Percentiles rank a stretch among this genome's conserved stretches.
Conservation (phyloP, 1,140 invertebrate species). For the Drosophila ercepeae region DNA sequence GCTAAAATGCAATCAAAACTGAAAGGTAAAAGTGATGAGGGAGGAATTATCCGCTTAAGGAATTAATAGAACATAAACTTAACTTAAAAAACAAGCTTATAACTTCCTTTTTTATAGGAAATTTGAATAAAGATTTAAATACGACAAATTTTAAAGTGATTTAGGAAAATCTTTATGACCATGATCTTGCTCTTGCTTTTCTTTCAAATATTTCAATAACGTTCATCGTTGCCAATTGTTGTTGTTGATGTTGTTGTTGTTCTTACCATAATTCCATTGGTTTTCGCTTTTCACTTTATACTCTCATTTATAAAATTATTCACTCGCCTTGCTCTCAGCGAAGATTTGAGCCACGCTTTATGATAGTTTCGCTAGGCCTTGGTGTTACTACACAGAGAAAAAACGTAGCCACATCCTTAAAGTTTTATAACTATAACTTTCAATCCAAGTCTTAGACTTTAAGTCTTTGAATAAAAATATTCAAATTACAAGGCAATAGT, state of each 20-base stretch:
- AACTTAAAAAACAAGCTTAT: too few species aligned
- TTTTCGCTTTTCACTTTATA: conserved; percentile 70
- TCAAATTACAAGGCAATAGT: too few species aligned
- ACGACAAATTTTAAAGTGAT: too few species aligned
- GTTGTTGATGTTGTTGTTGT: conserved; percentile 7
- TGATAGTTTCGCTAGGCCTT: conserved; percentile 32
- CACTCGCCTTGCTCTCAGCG: conserved; percentile 44
- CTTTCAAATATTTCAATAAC: conserved; percentile 44
- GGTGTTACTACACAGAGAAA: neutral
- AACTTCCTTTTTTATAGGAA: too few species aligned
- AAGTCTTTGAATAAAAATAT: too few species aligned
- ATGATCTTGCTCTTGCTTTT: conserved; percentile 28
- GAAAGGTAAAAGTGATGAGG: neutral
- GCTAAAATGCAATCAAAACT: neutral
- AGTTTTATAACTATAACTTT: too few species aligned
- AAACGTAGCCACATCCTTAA: neutral
- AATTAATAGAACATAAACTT: neutral
- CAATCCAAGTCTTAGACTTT: too few species aligned
- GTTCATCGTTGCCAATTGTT: conserved; percentile 46
- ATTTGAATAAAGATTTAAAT: too few species aligned
- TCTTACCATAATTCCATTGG: conserved; percentile 29
- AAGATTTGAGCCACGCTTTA: conserved; percentile 25
- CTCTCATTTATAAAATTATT: conserved; percentile 48
- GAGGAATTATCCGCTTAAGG: neutral
- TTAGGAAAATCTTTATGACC: too few species aligned